These are phyloP conservation scores for Rhea pennata DNA, from an alignment of 2,113 vertebrate species.

Conservation along the genomic window DNA sequence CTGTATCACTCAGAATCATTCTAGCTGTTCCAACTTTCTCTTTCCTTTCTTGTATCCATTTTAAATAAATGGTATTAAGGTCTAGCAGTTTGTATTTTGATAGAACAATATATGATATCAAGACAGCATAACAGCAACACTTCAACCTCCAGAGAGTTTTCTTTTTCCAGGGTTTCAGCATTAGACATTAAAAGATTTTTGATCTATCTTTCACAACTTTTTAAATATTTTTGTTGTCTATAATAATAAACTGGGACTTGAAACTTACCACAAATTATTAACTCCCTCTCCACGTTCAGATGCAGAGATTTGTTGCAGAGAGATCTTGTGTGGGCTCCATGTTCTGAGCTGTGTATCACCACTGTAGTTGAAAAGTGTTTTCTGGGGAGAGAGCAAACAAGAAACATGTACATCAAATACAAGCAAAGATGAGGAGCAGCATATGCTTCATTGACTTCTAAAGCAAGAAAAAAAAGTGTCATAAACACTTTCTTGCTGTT, in stretches of 20 bases:
- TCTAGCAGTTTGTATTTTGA: background rate
- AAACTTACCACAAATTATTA: background rate
- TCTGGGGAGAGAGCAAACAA: background rate
- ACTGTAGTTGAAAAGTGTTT: background rate
- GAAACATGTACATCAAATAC: background rate
- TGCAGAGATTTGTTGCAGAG: background rate
- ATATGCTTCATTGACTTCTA: background rate
- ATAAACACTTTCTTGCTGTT: background rate
- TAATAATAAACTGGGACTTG: background rate
- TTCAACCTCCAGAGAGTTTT: background rate
- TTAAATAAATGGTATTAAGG: background rate
- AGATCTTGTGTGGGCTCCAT: background rate
- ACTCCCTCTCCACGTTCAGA: background rate
- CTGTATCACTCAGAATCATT: background rate
- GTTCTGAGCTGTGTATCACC: background rate
- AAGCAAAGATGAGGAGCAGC: background rate
- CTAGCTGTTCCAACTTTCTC: background rate
- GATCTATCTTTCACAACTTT: background rate
- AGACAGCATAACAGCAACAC: background rate
- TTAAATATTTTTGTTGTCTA: background rate
- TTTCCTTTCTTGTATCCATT: background rate
- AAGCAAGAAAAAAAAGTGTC: background rate
- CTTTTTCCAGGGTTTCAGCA: background rate
- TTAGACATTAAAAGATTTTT: background rate
- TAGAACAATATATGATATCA: background rate